Percentiles rank a stretch among this genome's conserved stretches.
Evolutionary conservation across 2,797 vertebrate genomes (phyloP).

Genomic region (Pteronotus mesoamericanus): DNA sequence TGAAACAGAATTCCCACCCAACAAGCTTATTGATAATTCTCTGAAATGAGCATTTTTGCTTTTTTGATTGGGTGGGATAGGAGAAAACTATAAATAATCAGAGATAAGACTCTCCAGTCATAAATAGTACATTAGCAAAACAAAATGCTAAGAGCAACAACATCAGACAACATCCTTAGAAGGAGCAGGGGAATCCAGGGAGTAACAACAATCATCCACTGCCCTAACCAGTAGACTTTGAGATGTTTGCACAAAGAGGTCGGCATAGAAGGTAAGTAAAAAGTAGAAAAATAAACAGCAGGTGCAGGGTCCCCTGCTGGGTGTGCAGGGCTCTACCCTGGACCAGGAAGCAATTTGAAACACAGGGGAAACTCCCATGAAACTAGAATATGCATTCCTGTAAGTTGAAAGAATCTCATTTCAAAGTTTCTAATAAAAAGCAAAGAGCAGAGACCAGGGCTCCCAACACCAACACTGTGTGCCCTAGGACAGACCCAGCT

Average conservation of each 20-base stretch:
- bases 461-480: not conserved
- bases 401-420: not conserved
- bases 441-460: not conserved
- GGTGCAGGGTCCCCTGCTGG: not conserved
- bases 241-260: not conserved
- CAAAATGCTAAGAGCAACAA: not conserved
- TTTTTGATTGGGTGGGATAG: not conserved
- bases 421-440: not conserved
- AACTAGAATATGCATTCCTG: not conserved
- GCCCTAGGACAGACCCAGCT: accelerated
- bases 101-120: not conserved
- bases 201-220: not conserved
- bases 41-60: not conserved
- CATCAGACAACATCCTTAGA: not conserved
- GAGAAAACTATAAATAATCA: not conserved
- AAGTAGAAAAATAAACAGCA: not conserved
- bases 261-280: not conserved
- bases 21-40: not conserved
- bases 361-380: not conserved
- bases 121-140: not conserved
- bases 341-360: not conserved
- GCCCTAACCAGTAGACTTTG: not conserved
- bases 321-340: not conserved
- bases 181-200: not conserved
- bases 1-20: not conserved